Evolutionary conservation across 2,888 invertebrate genomes (phyloP), one percentile per base, ranked within the genome.

Genomic region (Patella caerulea): DNA sequence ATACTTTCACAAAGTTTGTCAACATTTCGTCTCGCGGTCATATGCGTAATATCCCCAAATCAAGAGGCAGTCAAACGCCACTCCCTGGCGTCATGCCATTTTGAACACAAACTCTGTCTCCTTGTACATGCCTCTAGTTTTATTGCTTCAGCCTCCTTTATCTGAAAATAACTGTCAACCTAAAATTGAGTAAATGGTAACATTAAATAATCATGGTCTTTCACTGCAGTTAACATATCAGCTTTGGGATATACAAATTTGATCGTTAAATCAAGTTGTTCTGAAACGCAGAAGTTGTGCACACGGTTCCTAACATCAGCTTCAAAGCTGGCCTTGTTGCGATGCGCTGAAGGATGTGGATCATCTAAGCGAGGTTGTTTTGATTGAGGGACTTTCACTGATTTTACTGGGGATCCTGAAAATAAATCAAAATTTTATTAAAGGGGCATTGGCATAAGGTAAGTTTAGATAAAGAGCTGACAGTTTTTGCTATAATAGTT

Each of bases 301-400:
- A 24, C 45, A n/a, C 1, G 17, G 29, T 24, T 59, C 34, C 78
- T 17, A 9, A 79, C 79, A 71, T 53, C 1, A 53, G 71, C 75
- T 17, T 79, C 45, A 70, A 79, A 79, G 12, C 78, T 72, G 3
- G 71, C 17, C 24, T 17, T 12, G 45, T 73, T 73, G 24, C 75
- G 34, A 75, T 56, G 75, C 34, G 71, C 70, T 2, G 34, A n/a
- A n/a, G 79, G 79, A n/a, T 78, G 19, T 9, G 79, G 79, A 52
- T 79, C 79, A 52, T 65, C 55, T 74, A 79, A 54, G 45, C n/a
- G 3, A n/a, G 15, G 17, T 56, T 3, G 14, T 17, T 56, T 56
- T 56, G 56, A 34, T 34, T 2, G 34, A 34, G 34, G 34, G 2
- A 34, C 2, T 2, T 34, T 2, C 2, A 2, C 34, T 3, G 34